phyloP scores from a whole-genome alignment of 1,140 invertebrate species.

The Dendroctonus valens region DNA sequence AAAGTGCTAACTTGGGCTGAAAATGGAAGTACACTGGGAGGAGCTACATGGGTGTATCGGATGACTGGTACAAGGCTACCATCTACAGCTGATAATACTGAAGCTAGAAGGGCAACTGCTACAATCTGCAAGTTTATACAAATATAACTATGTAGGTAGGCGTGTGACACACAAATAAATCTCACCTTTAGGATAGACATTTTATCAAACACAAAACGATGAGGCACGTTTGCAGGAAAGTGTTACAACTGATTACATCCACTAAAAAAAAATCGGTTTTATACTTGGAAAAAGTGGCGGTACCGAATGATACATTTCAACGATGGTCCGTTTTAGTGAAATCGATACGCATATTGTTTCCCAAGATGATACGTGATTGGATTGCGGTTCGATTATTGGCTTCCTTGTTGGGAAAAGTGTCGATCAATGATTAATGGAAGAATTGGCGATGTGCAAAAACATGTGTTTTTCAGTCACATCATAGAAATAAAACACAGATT shows the following conservation, averaged over 20 bases:
- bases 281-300: conserved; percentile 7
- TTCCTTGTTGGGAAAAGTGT: no score
- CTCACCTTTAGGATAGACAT: conserved; percentile 22
- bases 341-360: not conserved
- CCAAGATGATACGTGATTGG: no score
- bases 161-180: not conserved
- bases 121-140: conserved; percentile 1
- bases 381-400: no score
- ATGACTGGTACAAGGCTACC: conserved; percentile 17
- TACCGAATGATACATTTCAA: not conserved
- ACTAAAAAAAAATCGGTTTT: conserved; percentile 18
- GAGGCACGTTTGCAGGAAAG: conserved; percentile 3
- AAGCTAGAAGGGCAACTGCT: conserved; percentile 15
- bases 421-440: no score
- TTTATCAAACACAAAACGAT: not conserved
- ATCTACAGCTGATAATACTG: conserved; percentile 10
- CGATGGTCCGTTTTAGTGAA: conserved; percentile 10
- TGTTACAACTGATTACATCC: conserved; percentile 11
- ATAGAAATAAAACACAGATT: not conserved
- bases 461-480: no score
- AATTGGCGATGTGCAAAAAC: no score
- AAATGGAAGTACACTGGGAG: conserved; percentile 38
- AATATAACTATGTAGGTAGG: not conserved
- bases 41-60: conserved; percentile 35
- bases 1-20: conserved; percentile 42